Evolutionary conservation across 2,797 vertebrate species (phyloP), one percentile per base, ranked within the genome.

Genomic region (Coendou prehensilis): DNA sequence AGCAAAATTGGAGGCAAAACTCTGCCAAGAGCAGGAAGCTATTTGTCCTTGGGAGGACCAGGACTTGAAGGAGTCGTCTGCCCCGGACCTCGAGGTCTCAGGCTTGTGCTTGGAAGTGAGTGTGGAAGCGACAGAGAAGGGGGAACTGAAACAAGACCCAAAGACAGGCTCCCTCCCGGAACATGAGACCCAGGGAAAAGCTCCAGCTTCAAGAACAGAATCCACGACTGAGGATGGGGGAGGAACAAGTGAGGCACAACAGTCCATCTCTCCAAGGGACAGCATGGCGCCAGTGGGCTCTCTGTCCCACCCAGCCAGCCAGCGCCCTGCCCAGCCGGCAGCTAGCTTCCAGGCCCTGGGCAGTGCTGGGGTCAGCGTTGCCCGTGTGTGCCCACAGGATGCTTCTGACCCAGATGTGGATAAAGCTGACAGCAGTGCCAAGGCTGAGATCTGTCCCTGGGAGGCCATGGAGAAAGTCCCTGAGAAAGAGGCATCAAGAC

Each of bases 1-100:
- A 64, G n/a, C 96, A 97, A 96, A 97, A 89, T 78, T 47, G 92
- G 89, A 96, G 50, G 93, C 87, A 73, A 98, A 95, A 89, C 95
- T n/a, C 84, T 86, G 28, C n/a, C 95, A 95, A 47, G 78, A 97
- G 45, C 95, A 94, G 69, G 98, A 97, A 69, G 85, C 95, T 84
- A 2, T 87, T 69, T 97, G 93, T 75, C 93, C 91, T 78, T 94
- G 95, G 97, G 94, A 97, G 59, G 93, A 54, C 57, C 93, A 84
- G 56, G 87, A 47, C 86, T 79, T 23, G 86, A 81, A n/a, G 91
- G 84, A 37, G n/a, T 26, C 75, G 18, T n/a, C 56, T 56, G 73
- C 41, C 18, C 81, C 69, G 71, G 89, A 13, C 57, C n/a, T 90
- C 0, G 9, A 73, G 75, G 41, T 37, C 80, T 91, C 73, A 59